Evolutionary conservation across 2,797 vertebrate species (phyloP).

Genomic region (Microctenopoma lineatum): DNA sequence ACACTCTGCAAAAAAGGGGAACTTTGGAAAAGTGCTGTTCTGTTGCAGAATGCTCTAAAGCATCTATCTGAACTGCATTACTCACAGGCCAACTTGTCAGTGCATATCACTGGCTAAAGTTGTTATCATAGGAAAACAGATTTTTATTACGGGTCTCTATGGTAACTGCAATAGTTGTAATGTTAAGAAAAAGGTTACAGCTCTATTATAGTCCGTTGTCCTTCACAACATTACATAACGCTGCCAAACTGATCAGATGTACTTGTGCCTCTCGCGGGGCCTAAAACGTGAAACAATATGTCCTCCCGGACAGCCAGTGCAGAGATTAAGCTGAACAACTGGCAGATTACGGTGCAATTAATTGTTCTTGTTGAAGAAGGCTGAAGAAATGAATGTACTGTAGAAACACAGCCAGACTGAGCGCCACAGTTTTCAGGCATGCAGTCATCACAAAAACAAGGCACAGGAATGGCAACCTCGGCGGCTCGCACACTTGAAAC

Average conservation of each 20-base stretch:
- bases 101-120: not conserved
- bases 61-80: not conserved
- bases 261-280: slow-evolving; percentile 15
- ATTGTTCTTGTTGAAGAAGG: slow-evolving; percentile 18
- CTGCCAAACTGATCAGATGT: slow-evolving; percentile 10
- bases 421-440: slow-evolving; percentile 34
- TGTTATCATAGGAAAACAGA: not conserved
- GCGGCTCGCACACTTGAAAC: slow-evolving; percentile 32
- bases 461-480: slow-evolving; percentile 43
- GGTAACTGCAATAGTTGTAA: slow-evolving; percentile 1
- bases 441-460: slow-evolving; percentile 34
- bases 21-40: slow-evolving; percentile 13
- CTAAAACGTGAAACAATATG: slow-evolving; percentile 7
- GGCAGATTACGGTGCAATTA: slow-evolving; percentile 6
- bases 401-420: slow-evolving; percentile 12
- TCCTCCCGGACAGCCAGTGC: slow-evolving; percentile 6
- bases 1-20: slow-evolving; percentile 12
- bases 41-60: not conserved
- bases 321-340: slow-evolving; percentile 8
- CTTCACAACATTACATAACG: not conserved
- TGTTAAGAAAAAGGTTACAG: slow-evolving; percentile 4
- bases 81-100: not conserved
- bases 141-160: slow-evolving; percentile 1
- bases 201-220: not conserved
- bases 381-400: slow-evolving; percentile 22